These are phyloP conservation scores for Dreissena polymorpha DNA, from an alignment of 1,140 invertebrate species.

Conservation along the genomic window DNA sequence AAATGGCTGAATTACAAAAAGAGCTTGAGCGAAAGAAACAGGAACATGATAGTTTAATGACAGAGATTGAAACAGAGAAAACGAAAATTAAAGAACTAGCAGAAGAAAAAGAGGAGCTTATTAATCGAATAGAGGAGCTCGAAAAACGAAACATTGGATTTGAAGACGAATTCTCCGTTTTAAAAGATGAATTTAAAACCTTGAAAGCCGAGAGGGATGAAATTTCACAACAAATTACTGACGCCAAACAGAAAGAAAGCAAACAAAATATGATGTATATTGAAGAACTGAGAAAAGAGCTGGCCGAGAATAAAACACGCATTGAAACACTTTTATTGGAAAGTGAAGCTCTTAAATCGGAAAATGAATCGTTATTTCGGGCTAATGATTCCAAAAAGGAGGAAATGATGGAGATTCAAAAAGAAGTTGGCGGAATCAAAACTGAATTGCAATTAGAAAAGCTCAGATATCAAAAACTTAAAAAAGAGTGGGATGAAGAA, in stretches of 20 bases:
- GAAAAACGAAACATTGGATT: conserved; percentile 41
- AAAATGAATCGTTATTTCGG: conserved; percentile 51
- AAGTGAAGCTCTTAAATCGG: conserved; percentile 50
- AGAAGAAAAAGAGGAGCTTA: conserved; percentile 40
- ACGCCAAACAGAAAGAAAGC: conserved; percentile 19
- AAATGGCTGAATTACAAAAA: not conserved
- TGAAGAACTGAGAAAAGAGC: conserved; percentile 44
- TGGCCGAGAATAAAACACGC: conserved; percentile 29
- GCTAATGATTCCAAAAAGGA: conserved; percentile 52
- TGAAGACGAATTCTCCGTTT: conserved; percentile 39
- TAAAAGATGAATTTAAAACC: conserved; percentile 23
- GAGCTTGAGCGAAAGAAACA: not conserved
- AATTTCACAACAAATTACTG: not conserved
- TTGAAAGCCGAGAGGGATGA: conserved; percentile 36
- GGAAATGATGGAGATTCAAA: conserved; percentile 46
- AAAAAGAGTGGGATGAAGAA: conserved; percentile 49
- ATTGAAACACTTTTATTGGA: conserved; percentile 41
- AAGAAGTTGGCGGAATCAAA: conserved; percentile 33
- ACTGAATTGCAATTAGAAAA: conserved; percentile 39
- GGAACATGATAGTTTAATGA: not conserved
- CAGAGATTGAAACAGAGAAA: conserved; percentile 28
- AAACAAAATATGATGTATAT: conserved; percentile 34
- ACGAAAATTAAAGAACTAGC: conserved; percentile 29
- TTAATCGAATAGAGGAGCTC: conserved; percentile 31
- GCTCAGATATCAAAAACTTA: conserved; percentile 36